These are phyloP conservation scores for Sebastes reedi DNA, from an alignment of 2,797 vertebrate genomes.

Conservation along the genomic window DNA sequence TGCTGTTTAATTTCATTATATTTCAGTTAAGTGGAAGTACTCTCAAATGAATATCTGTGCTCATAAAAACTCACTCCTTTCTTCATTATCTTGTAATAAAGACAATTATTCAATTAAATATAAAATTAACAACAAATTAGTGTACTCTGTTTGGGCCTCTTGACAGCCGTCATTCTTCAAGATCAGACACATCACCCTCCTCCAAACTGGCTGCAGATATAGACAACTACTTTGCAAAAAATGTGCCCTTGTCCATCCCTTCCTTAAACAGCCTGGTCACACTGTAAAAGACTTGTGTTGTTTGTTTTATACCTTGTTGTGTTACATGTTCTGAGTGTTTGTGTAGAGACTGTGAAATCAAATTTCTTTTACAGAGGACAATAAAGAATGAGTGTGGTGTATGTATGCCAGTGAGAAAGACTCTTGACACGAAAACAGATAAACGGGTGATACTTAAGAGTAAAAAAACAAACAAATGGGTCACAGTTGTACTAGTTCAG, in stretches of 20 bases:
- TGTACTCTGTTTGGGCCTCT: background rate
- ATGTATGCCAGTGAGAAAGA: background rate
- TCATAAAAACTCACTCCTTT: background rate
- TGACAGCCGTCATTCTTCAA: background rate
- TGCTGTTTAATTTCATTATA: background rate
- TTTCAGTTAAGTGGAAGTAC: background rate
- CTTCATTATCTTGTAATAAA: background rate
- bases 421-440: background rate
- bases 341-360: too few species aligned
- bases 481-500: background rate
- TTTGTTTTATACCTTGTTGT: too few species aligned
- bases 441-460: background rate
- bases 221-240: too few species aligned
- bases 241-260: too few species aligned
- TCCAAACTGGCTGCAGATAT: too few species aligned
- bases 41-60: background rate
- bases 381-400: background rate
- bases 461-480: background rate
- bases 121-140: background rate
- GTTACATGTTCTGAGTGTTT: too few species aligned
- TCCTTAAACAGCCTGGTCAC: too few species aligned
- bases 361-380: too few species aligned
- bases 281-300: too few species aligned
- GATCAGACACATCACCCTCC: background rate
- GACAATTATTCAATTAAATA: background rate